Conservation (phyloP, 2,797 vertebrate genomes). For the Tympanoctomys barrerae region DNA sequence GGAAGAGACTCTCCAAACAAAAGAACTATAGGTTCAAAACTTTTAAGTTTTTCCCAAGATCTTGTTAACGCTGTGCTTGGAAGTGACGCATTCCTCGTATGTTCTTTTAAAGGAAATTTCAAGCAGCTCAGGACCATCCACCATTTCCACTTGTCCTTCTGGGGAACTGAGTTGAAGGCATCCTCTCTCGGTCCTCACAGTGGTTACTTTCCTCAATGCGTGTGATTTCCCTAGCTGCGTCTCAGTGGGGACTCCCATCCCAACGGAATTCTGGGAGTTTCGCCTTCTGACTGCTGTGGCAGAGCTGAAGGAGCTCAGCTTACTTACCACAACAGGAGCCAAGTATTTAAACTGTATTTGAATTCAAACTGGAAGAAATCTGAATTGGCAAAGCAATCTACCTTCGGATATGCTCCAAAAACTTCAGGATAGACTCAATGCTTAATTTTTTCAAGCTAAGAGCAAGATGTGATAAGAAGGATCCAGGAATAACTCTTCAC, state of each 20-base stretch:
- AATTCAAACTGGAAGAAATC: slow-evolving; percentile 13
- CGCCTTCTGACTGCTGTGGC: neutral
- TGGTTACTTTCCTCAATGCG: neutral
- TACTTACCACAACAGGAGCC: neutral
- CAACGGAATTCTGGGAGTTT: neutral
- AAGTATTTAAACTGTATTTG: slow-evolving; percentile 43
- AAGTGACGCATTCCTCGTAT: neutral
- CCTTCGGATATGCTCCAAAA: neutral
- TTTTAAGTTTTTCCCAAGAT: neutral
- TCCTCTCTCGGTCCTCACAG: neutral
- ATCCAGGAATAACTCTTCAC: neutral
- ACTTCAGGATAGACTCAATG: neutral
- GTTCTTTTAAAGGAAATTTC: neutral
- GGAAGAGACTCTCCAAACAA: slow-evolving; percentile 49
- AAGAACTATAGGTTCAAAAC: neutral
- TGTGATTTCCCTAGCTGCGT: neutral
- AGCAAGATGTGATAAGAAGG: slow-evolving; percentile 28
- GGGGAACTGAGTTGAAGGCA: slow-evolving; percentile 6
- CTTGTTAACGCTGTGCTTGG: slow-evolving; percentile 3
- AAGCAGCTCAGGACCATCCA: neutral
- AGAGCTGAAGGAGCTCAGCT: neutral
- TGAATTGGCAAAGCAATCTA: neutral
- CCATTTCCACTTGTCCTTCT: neutral
- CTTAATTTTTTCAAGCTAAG: neutral
- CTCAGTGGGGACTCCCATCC: neutral